These are phyloP conservation scores for Hippocampus mohnikei DNA, from an alignment of 2,113 vertebrate species.

Conservation along the genomic window DNA sequence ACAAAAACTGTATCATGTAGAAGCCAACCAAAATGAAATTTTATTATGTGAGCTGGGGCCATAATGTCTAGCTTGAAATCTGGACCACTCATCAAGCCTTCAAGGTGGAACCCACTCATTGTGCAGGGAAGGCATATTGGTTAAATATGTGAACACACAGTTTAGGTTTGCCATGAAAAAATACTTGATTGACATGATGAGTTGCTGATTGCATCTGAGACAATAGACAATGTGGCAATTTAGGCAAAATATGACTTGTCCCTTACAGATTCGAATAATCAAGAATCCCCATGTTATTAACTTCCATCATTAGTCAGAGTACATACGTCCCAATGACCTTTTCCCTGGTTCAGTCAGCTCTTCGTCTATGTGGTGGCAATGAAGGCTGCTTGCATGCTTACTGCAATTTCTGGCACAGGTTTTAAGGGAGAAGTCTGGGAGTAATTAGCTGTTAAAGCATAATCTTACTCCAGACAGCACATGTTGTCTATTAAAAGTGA, in stretches of 20 bases:
- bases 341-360: conserved; percentile 12
- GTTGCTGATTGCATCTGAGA: neutral
- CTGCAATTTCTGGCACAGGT: conserved; percentile 36
- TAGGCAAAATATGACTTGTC: neutral
- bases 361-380: conserved; percentile 18
- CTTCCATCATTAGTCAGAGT: conserved; percentile 18
- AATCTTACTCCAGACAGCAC: conserved; percentile 51
- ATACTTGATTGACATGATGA: neutral
- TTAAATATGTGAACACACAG: neutral
- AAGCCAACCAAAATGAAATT: too few relatives aligned
- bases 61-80: neutral
- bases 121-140: conserved; percentile 1
- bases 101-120: conserved; percentile 33
- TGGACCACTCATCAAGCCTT: conserved; percentile 9
- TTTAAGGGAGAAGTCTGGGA: conserved; percentile 42
- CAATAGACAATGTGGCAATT: neutral
- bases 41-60: too few relatives aligned
- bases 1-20: too few relatives aligned
- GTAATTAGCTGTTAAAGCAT: conserved; percentile 54
- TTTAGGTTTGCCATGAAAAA: neutral
- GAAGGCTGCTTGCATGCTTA: conserved; percentile 36
- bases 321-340: neutral
- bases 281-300: conserved; percentile 14
- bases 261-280: conserved; percentile 8
- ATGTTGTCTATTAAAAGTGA: conserved; percentile 37